Evolutionary conservation across 2,113 vertebrate species (phyloP).

Genomic region (Chlorodrepanis virens): DNA sequence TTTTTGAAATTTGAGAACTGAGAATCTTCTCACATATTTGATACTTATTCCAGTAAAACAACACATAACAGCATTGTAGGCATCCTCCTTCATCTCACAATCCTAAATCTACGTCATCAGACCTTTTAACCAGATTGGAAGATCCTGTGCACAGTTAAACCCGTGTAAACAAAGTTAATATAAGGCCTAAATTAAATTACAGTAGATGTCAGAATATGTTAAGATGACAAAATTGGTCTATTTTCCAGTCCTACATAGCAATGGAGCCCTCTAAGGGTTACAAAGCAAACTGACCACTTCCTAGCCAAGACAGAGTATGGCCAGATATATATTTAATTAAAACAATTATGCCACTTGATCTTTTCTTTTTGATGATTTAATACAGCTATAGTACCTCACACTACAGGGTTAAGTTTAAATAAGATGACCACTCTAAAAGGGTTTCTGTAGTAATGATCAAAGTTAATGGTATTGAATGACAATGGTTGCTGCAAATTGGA

Average conservation of each 20-base stretch:
- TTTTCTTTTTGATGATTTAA: background rate
- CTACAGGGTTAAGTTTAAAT: background rate
- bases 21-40: background rate
- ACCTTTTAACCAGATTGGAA: conserved; percentile 2
- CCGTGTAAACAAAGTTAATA: background rate
- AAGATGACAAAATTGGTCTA: background rate
- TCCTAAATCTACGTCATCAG: background rate
- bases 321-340: background rate
- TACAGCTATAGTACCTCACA: background rate
- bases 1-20: background rate
- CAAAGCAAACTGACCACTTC: background rate
- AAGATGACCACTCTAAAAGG: background rate
- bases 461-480: background rate
- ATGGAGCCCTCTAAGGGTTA: conserved; percentile 54
- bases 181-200: conserved; percentile 26
- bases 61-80: background rate
- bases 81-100: background rate
- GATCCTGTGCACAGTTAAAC: background rate
- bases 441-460: background rate
- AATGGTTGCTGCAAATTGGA: background rate
- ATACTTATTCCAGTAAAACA: background rate
- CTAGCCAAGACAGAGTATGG: background rate
- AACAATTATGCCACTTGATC: background rate
- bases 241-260: background rate
- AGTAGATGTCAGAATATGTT: background rate